Conservation (phyloP, 1,140 invertebrate genomes). For the Drosophila bocki region DNA sequence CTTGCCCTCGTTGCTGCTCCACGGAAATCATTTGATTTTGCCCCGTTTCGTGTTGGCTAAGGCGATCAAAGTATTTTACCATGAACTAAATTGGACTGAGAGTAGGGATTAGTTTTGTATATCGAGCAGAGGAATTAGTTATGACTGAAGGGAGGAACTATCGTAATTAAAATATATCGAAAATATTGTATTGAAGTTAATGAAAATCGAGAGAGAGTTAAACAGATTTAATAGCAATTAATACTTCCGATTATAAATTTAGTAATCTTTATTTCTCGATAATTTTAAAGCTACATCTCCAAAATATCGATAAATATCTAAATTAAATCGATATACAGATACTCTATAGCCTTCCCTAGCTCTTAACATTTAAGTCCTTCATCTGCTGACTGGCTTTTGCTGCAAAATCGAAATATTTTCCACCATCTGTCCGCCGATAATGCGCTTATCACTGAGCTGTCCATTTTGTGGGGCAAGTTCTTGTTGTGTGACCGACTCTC, state of each 20-base stretch:
- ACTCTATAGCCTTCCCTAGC: neutral
- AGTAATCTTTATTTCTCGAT: neutral
- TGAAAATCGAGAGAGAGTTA: too few species aligned
- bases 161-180: neutral
- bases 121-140: neutral
- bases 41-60: constrained; percentile 70
- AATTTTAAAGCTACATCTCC: neutral
- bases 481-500: constrained; percentile 10
- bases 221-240: neutral
- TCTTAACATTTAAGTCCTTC: neutral
- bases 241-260: neutral
- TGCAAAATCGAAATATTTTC: neutral
- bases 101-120: neutral
- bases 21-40: constrained; percentile 81
- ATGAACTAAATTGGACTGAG: constrained; percentile 17
- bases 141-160: neutral
- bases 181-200: neutral
- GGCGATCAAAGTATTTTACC: constrained; percentile 71
- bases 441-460: constrained; percentile 32
- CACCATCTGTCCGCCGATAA: constrained; percentile 23
- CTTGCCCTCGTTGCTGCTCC: constrained; percentile 55
- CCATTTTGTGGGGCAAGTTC: constrained; percentile 24
- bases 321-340: neutral
- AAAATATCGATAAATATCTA: neutral
- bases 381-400: constrained; percentile 5